A percentile compares a stretch with the other conserved stretches of the same genome.
Evolutionary conservation across 2,888 invertebrate species (phyloP).

Genomic region (Matsumyia berberina): DNA sequence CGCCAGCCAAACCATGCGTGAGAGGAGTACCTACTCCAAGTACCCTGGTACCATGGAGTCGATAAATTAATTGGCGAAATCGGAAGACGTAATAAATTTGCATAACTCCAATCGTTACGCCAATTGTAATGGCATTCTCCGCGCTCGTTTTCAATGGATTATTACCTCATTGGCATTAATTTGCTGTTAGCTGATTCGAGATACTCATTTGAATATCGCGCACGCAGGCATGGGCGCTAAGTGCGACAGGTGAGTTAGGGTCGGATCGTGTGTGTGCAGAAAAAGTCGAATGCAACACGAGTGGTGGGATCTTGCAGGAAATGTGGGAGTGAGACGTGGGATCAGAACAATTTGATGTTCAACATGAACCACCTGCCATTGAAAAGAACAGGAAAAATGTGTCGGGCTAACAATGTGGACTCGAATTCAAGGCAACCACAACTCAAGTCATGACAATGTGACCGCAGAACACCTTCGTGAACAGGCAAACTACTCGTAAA

Average conservation of each 20-base stretch:
- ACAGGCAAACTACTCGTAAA: neutral
- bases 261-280: constrained; percentile 13
- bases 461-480: neutral
- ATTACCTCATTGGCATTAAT: constrained; percentile 50
- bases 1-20: constrained; percentile 23
- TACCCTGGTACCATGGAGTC: neutral
- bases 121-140: constrained; percentile 23
- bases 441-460: constrained; percentile 17
- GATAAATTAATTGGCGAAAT: constrained; percentile 22
- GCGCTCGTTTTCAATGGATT: constrained; percentile 33
- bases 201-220: constrained; percentile 45
- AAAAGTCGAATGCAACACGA: constrained; percentile 10
- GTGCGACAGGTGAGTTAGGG: constrained; percentile 37
- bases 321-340: constrained; percentile 41
- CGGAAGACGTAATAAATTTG: constrained; percentile 36
- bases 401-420: constrained; percentile 3
- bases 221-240: constrained; percentile 9
- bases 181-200: constrained; percentile 13
- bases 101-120: constrained; percentile 38
- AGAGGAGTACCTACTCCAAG: constrained; percentile 17
- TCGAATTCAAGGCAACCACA: constrained; percentile 48
- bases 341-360: constrained; percentile 12
- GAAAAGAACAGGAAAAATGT: neutral
- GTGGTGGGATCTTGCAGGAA: constrained; percentile 29
- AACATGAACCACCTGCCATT: constrained; percentile 9